Evolutionary conservation across 2,797 vertebrate species (phyloP).

Genomic region (Distichodus sexfasciatus): DNA sequence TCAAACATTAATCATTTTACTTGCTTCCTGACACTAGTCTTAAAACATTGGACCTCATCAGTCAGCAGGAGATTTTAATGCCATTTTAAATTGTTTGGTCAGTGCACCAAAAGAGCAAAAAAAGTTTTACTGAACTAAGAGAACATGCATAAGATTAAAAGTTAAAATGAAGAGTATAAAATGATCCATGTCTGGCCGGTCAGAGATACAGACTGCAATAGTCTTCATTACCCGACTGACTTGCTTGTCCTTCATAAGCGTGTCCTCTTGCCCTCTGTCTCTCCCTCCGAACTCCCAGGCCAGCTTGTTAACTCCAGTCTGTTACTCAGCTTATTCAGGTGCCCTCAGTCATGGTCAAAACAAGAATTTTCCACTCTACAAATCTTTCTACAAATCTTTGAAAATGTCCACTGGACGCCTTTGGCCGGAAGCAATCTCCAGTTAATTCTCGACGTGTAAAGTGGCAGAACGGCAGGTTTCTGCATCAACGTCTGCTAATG

Average conservation of each 20-base stretch:
- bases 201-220: neutral
- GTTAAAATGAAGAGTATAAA: slow-evolving; percentile 1
- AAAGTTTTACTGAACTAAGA: neutral
- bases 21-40: too few relatives aligned
- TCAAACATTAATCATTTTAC: too few relatives aligned
- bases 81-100: too few relatives aligned
- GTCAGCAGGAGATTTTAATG: too few relatives aligned
- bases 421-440: too few relatives aligned
- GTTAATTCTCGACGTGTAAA: too few relatives aligned
- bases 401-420: too few relatives aligned
- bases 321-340: neutral
- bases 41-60: too few relatives aligned
- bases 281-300: neutral
- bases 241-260: slow-evolving; percentile 27
- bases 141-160: neutral
- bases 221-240: slow-evolving; percentile 25
- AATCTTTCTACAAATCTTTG: too few relatives aligned
- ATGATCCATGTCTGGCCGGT: slow-evolving; percentile 11
- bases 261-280: neutral
- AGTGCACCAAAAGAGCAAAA: too few relatives aligned
- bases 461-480: neutral
- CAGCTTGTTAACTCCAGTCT: neutral
- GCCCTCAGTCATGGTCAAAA: neutral
- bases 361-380: neutral
- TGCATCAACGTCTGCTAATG: neutral